Conservation (phyloP, 1,140 invertebrate genomes). For the Lordiphosa mommai region DNA sequence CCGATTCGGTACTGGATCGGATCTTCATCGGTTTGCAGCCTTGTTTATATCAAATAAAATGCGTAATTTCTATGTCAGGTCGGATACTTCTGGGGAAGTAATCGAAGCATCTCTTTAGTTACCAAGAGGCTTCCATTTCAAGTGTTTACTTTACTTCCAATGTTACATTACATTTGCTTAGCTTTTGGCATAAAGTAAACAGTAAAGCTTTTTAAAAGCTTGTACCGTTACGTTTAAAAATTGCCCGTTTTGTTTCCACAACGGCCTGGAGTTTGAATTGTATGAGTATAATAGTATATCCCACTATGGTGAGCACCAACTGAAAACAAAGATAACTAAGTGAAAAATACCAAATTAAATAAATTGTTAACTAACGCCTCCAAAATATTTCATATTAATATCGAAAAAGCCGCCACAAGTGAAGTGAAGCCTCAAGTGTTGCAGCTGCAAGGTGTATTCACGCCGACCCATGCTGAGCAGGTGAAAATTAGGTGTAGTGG, state of each 20-base stretch:
- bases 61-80: no score
- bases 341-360: not conserved
- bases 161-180: not conserved
- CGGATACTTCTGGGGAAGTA: no score
- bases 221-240: not conserved
- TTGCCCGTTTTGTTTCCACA: not conserved
- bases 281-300: constrained; percentile 44
- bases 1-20: no score
- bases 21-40: no score
- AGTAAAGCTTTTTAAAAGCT: no score
- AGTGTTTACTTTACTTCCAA: no score
- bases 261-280: constrained; percentile 46
- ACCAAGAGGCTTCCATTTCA: no score
- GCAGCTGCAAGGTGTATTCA: constrained; percentile 61
- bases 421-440: constrained; percentile 53
- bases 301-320: constrained; percentile 46
- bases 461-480: constrained; percentile 38
- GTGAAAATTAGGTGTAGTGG: not conserved
- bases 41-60: no score
- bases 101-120: no score
- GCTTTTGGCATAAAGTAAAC: not conserved
- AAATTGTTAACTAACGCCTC: constrained; percentile 27
- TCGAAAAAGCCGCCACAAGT: constrained; percentile 63
- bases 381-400: constrained; percentile 55
- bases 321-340: constrained; percentile 4